Conservation (phyloP, 2,888 invertebrate genomes). For the Anthophora plumipes region DNA sequence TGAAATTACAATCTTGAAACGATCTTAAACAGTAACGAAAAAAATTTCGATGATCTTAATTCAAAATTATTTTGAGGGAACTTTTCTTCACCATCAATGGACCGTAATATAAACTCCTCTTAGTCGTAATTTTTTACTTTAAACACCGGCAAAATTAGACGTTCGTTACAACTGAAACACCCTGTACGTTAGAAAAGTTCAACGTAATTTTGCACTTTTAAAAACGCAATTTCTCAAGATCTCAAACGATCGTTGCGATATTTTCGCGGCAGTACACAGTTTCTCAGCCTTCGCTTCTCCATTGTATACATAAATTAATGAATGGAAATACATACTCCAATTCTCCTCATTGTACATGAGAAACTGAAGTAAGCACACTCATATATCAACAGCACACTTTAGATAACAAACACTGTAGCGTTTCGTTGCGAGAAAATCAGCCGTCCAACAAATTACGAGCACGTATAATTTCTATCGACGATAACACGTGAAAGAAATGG, state of each 20-base stretch:
- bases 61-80: too few species aligned
- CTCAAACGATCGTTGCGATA: not conserved
- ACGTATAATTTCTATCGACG: not conserved
- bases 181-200: not conserved
- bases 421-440: constrained; percentile 1
- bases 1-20: too few species aligned
- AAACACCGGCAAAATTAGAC: too few species aligned
- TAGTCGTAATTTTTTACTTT: too few species aligned
- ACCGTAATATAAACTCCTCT: too few species aligned
- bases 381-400: constrained; percentile 7
- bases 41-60: too few species aligned
- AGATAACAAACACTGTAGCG: constrained; percentile 10
- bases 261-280: not conserved
- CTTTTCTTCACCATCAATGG: too few species aligned
- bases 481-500: not conserved
- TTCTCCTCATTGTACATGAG: not conserved
- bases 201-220: not conserved
- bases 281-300: not conserved
- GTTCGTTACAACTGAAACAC: too few species aligned
- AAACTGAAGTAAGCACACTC: not conserved
- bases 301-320: constrained; percentile 6
- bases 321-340: not conserved
- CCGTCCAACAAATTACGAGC: constrained; percentile 9
- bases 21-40: too few species aligned
- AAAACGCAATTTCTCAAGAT: not conserved